These are phyloP conservation scores for Centropyge bicolor DNA, from an alignment of 2,797 vertebrate genomes.

Conservation along the genomic window DNA sequence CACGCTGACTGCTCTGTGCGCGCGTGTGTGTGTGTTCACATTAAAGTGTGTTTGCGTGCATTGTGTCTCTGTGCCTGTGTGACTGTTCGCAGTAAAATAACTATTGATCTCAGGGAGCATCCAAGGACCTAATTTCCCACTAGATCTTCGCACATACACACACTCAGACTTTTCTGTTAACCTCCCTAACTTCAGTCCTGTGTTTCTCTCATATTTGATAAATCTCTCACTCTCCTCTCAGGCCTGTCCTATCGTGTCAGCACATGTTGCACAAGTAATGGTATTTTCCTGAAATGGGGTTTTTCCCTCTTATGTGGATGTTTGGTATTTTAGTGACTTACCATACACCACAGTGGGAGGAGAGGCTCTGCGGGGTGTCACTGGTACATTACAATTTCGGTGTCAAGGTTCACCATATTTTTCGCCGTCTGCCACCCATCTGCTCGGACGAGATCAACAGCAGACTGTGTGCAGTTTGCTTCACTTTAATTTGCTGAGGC, in stretches of 20 bases:
- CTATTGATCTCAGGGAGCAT: constrained; percentile 63
- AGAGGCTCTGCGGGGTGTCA: constrained; percentile 26
- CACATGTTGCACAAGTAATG: constrained; percentile 19
- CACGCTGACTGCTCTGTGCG: constrained; percentile 38
- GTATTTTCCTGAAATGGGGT: constrained; percentile 42
- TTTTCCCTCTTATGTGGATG: constrained; percentile 28
- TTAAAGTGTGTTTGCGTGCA: constrained; percentile 9
- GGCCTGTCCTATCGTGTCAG: constrained; percentile 34
- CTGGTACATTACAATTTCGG: constrained; percentile 25
- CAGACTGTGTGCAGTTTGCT: constrained; percentile 2
- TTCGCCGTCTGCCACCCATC: constrained; percentile 21
- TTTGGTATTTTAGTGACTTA: constrained; percentile 41
- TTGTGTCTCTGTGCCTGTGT: constrained; percentile 1
- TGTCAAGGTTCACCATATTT: constrained; percentile 41
- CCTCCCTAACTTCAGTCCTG: constrained; percentile 17
- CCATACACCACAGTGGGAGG: constrained; percentile 13
- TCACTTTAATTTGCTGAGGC: constrained; percentile 26
- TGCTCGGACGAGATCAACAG: background rate
- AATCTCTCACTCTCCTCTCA: constrained; percentile 25
- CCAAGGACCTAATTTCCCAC: constrained; percentile 44
- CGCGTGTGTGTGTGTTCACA: constrained; percentile 1
- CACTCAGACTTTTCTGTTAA: background rate
- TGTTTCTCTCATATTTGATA: constrained; percentile 54
- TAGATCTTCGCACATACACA: constrained; percentile 39
- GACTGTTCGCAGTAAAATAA: constrained; percentile 40